Base-by-base conservation (phyloP, 37 sponge, comb jelly and placozoan genomes). In the Halisarca cf. caerulea region DNA sequence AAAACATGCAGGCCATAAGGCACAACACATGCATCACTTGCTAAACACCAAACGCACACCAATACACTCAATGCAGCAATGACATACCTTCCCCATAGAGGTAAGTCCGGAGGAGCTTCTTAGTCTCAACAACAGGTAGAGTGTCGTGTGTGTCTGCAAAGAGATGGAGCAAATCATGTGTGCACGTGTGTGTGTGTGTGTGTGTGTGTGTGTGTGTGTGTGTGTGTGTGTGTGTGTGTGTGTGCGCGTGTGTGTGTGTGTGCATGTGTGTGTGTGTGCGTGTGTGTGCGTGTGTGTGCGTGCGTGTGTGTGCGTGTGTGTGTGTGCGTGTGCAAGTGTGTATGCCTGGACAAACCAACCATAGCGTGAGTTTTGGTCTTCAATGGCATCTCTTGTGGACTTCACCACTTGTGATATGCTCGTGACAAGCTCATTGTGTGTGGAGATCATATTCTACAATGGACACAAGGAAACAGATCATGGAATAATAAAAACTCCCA, bases 41-140 rank as follows among this genome's bases (percentile, higher is more conserved):
- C n/a, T n/a, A n/a, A n/a, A n/a, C n/a, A n/a, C n/a, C n/a, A n/a
- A n/a, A n/a, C n/a, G n/a, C n/a, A n/a, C n/a, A n/a, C n/a, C n/a
- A n/a, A n/a, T n/a, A n/a, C n/a, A n/a, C n/a, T n/a, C n/a, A n/a
- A n/a, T n/a, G n/a, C n/a, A n/a, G n/a, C n/a, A n/a, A n/a, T n/a
- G n/a, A n/a, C 77, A 21, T 40, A 53, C 89, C 92, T 2, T n/a
- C 44, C 1, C 90, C 89, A 80, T 83, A 47, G 43, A 92, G 84
- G 61, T 92, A 92, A 2, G 75, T 73, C 5, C 59, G 68, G 6
- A 86, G 83, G 35, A 92, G 80, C 43, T 81, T 86, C 80, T 61
- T 86, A 0, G 93, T 89, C n/a, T 92, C 93, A 34, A 69, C 89
- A 33, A 72, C 79, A 6, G 80, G 73, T 7, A 24, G 82, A 1